Base-by-base conservation (phyloP, 2,113 vertebrate genomes). In the Pterocles gutturalis region DNA sequence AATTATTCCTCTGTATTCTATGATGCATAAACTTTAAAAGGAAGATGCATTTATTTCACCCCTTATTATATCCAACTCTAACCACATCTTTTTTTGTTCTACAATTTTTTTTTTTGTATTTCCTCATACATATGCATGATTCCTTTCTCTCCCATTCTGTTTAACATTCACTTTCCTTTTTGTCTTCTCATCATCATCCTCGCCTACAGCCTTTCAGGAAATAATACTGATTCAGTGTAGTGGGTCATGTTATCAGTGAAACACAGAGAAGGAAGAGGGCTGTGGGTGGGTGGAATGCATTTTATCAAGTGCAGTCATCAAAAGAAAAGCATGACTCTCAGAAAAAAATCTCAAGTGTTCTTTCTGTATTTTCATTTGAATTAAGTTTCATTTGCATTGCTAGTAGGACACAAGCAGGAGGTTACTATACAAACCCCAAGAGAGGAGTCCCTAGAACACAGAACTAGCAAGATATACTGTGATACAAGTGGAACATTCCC, bases 331-430 rank as follows among this genome's bases (percentile, higher is more conserved):
- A 49, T 70, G 65, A 79, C 22, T 93, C 70, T 79, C 36, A 90
- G 36, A 45, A 79, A 89, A 83, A 17, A 26, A 83, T 75, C 96
- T 89, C 49, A 69, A 84, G 48, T 21, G 25, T 65, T 89, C 53
- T 65, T 92, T 88, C 76, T 76, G 49, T 78, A 87, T 69, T 94
- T 95, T 89, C 43, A 84, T 89, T 82, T 84, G 55, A 90, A 95
- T 78, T 46, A 70, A 46, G 22, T 62, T 88, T 66, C 28, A 53
- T 89, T 75, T 89, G 45, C 60, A 55, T n/a, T 84, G 76, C 53
- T 75, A 70, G 83, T 61, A 81, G 80, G 81, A 89, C 65, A 84
- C 16, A 84, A 84, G 87, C 81, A 89, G 54, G 22, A 67, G 21
- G 60, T 65, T 76, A 78, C 67, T 46, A 49, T 4, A 77, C 11